Evolutionary conservation across 1,140 invertebrate genomes (phyloP), one percentile per base, ranked within the genome.

Genomic region (Marisa cornuarietis): DNA sequence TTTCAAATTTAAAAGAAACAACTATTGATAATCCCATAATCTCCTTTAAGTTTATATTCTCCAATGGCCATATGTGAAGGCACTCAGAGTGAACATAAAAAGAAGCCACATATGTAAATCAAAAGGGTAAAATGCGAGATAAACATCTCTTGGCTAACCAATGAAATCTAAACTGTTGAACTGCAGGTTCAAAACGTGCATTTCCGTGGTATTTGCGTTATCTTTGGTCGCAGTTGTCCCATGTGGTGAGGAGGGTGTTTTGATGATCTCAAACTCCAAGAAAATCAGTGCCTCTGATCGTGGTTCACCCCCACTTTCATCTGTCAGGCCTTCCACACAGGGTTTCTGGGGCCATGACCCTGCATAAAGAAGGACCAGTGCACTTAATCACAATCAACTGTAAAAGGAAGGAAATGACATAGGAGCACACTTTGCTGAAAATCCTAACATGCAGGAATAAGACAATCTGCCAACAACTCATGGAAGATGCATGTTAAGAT

Each of bases 111-210:
- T 14, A 58, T 58, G 54, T 58, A 58, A 58, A 58, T 0, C 54
- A 58, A 14, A 58, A 58, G 31, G 31, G 31, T 6, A 58, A 58
- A 14, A 58, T 18, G 49, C 9, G 14, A 73, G 49, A 73, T 31
- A 11, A 79, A 10, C 10, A 69, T 42, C 0, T 10, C 13, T 71
- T 31, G 51, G 87, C 91, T 92, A 87, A 95, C 95, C 95, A 84
- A 98, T 98, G 62, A 99, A 95, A 90, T 98, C 97, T 76, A 99
- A 92, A 90, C 96, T 98, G 87, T 98, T 99, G 85, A 98, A 98
- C 77, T 96, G 94, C 83, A 99, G 95, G 86, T 95, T 96, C 0
- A 95, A 95, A 63, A 96, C 94, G 79, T 95, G 93, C 31, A 96
- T 88, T 72, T 93, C 93, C 87, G 96, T 95, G 1, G 92, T 90